A percentile compares a stretch with the other conserved stretches of the same genome.
Evolutionary conservation across 2,113 vertebrate species (phyloP).

Genomic region (Hypocryptadius cinnamomeus): DNA sequence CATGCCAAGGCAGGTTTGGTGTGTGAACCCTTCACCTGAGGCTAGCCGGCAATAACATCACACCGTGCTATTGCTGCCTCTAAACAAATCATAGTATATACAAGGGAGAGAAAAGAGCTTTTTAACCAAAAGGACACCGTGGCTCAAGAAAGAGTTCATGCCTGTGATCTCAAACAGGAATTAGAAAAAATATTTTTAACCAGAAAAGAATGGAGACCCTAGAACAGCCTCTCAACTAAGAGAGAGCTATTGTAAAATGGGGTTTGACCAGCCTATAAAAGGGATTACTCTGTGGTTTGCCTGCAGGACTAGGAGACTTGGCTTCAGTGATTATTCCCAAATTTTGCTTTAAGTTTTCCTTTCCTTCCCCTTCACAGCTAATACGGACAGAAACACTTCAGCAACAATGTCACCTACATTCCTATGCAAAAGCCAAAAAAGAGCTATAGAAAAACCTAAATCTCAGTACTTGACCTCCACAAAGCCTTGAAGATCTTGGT

Average conservation of each 20-base stretch:
- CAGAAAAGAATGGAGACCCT: not conserved
- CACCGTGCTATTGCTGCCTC: not conserved
- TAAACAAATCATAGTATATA: not conserved
- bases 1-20: not conserved
- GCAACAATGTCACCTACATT: not conserved
- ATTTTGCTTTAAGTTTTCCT: not conserved
- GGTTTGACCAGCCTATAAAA: not conserved
- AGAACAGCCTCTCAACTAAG: not conserved
- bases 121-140: not conserved
- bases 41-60: not conserved
- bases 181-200: not conserved
- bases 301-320: not conserved
- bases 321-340: not conserved
- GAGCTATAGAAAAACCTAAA: not conserved
- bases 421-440: not conserved
- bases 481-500: not conserved
- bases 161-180: not conserved
- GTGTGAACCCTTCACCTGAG: not conserved
- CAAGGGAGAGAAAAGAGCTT: not conserved
- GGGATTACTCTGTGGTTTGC: not conserved
- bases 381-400: not conserved
- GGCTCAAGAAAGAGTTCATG: not conserved
- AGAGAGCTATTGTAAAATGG: not conserved
- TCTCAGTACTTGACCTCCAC: not conserved
- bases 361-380: not conserved